A percentile compares a stretch with the other conserved stretches of the same genome.
Conservation (phyloP, 2,797 vertebrate genomes). For the Epinephelus malabaricus region DNA sequence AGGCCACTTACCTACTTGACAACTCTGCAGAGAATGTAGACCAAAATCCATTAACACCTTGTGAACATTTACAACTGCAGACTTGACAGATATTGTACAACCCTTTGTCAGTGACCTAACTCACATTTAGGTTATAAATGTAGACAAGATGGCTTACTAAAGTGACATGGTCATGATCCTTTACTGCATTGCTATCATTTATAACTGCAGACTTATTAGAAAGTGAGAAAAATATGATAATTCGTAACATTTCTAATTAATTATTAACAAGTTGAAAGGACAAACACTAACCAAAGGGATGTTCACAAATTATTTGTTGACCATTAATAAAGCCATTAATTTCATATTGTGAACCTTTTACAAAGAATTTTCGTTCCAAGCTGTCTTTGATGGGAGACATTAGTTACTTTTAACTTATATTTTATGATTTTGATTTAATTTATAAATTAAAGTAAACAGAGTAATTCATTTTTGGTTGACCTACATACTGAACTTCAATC, state of each 20-base stretch:
- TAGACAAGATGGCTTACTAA: too few relatives aligned
- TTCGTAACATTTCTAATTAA: too few relatives aligned
- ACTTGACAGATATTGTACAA: too few relatives aligned
- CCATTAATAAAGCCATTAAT: too few relatives aligned
- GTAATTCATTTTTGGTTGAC: neutral
- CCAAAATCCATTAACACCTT: too few relatives aligned
- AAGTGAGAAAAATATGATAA: neutral
- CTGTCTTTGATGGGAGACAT: neutral
- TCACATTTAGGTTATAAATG: too few relatives aligned
- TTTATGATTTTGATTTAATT: neutral
- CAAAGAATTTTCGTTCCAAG: neutral
- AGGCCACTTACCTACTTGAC: too few relatives aligned
- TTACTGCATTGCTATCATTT: neutral
- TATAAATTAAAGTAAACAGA: neutral
- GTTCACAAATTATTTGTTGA: neutral
- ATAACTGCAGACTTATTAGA: neutral
- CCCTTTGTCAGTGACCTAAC: too few relatives aligned
- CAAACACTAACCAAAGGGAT: neutral
- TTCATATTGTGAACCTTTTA: neutral
- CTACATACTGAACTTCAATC: neutral
- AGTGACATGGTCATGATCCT: too few relatives aligned
- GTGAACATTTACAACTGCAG: too few relatives aligned
- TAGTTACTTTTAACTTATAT: neutral
- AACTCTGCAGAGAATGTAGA: too few relatives aligned
- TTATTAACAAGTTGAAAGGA: neutral